Evolutionary conservation across 2,113 vertebrate genomes (phyloP), one percentile per base, ranked within the genome.

Genomic region (Acrocephalus kingi): DNA sequence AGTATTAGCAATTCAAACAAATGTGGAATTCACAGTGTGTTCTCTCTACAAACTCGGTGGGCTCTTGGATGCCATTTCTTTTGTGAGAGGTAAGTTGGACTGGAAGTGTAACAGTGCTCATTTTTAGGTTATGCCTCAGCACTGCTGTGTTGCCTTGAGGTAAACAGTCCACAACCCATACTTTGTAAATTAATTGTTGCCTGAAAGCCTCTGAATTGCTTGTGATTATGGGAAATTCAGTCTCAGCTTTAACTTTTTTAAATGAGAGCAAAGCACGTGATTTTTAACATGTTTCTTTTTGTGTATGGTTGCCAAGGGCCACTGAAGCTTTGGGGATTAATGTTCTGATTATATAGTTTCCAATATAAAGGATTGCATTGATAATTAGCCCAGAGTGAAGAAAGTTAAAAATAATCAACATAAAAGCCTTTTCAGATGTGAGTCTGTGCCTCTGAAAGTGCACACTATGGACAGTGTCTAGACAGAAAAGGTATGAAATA

Each of bases 401-500:
- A 84, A 87, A 69, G 39, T 45, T 63, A 74, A 74, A 94, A 92
- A 59, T 89, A 84, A 75, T 75, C 45, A n/a, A 33, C 52, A 90
- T 51, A 59, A 90, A 82, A 89, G 28, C 46, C 37, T 89, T 93
- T 92, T 92, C 31, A 69, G 52, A 22, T 90, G 31, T 31, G 52
- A 78, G 28, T 31, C 76, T 37, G 24, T 86, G 61, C 61, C 31
- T 72, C 63, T 89, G 51, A 24, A 88, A 91, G 33, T 28, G 28
- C 30, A 39, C 11, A 3, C n/a, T 71, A 11, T 71, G 76, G 79
- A 24, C 59, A 64, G 18, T 74, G 79, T 94, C 90, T 88, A 78
- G 80, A 74, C 59, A 59, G 90, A 90, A 82, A 89, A 94, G 56
- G 74, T 94, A 92, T 43, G 86, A 86, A 92, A 82, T 69, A 72